Evolutionary conservation across 2,888 invertebrate genomes (phyloP).

Genomic region (Phaedon cochleariae): DNA sequence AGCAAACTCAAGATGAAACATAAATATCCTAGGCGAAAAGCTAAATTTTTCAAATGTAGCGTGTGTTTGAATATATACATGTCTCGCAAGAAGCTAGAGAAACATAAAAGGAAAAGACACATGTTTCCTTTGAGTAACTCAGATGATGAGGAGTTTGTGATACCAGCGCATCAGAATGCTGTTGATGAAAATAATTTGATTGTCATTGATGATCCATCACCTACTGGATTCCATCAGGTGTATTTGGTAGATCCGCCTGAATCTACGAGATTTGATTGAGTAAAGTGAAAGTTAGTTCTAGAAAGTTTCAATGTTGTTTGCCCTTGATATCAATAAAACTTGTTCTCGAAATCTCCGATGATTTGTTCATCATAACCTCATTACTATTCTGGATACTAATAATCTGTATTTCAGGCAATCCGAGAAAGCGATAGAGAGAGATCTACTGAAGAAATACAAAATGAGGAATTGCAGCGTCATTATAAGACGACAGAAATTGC

Average conservation of each 20-base stretch:
- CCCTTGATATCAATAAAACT: not conserved
- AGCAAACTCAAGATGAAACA: not conserved
- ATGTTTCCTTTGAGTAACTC: not conserved
- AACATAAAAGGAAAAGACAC: not conserved
- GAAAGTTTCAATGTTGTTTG: too few species aligned
- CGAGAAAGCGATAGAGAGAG: not conserved
- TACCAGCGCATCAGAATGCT: too few species aligned
- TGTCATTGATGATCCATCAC: not conserved
- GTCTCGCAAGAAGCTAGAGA: not conserved
- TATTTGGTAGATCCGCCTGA: not conserved
- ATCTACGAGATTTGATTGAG: not conserved
- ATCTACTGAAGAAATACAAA: not conserved
- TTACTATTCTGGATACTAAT: not conserved
- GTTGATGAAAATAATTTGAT: not conserved
- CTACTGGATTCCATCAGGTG: constrained; percentile 5
- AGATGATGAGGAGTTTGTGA: not conserved
- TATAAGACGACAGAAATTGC: not conserved
- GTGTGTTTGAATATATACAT: not conserved
- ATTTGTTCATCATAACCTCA: too few species aligned
- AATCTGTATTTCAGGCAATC: not conserved
- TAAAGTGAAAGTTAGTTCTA: too few species aligned
- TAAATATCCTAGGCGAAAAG: not conserved
- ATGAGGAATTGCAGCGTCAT: not conserved
- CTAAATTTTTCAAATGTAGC: not conserved
- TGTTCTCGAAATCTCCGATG: not conserved